Base-by-base conservation (phyloP, 2,113 vertebrate genomes). In the Lipotes vexillifer region DNA sequence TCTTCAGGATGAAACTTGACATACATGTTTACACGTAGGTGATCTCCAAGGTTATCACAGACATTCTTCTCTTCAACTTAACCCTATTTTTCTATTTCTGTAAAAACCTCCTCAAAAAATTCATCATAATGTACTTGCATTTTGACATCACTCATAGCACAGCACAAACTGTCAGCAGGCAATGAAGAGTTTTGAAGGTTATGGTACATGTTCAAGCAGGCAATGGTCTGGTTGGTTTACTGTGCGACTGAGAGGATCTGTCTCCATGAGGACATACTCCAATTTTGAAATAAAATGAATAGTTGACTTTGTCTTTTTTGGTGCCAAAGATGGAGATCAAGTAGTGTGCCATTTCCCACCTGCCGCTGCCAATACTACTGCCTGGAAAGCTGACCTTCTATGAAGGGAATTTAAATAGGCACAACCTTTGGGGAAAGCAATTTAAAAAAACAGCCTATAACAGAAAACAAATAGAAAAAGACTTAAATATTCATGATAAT, bases 211-310 rank as follows among this genome's bases (percentile, higher is more conserved):
- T 78, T 78, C 46, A 78, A 78, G 46, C 18, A n/a, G 20, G 33
- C 18, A 36, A n/a, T 55, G 49, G 20, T 80, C 99, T 99, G 99
- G 99, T 99, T 93, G 99, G 99, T 98, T 99, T 99, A 98, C 99
- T 99, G 98, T 99, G 99, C 98, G 99, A 99, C 96, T 99, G 99
- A 94, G 99, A 99, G 98, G 99, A 99, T 97, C 99, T 99, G 98
- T 99, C 99, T 98, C 99, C 99, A 99, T 99, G 99, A 98, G 99
- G 99, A 98, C 99, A 99, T 59, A 99, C 99, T 98, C 99, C 99
- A 12, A 99, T 99, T 99, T 99, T 99, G 98, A 99, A 99, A 98
- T 99, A 99, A 98, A 99, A 99, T 31, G 99, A 99, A 98, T 99
- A 99, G 98, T 99, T 99, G 98, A 99, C 99, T 99, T 99, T 99